These are phyloP conservation scores for Pilophorus perplexus DNA, from an alignment of 2,888 invertebrate species.

Conservation along the genomic window DNA sequence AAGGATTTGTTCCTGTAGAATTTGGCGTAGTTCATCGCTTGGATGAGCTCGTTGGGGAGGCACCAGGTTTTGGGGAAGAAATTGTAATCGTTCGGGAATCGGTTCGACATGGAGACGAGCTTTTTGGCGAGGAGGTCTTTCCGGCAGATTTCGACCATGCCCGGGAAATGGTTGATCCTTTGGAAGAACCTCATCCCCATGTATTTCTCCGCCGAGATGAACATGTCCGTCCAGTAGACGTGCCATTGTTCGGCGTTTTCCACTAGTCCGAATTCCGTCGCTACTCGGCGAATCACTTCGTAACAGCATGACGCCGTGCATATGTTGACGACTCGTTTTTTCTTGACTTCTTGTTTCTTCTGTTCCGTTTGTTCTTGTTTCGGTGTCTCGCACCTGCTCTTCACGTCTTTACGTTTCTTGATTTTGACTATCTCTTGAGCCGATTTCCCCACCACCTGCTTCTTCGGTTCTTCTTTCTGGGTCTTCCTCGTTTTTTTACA, in stretches of 20 bases:
- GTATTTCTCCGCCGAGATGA: slow-evolving; percentile 79
- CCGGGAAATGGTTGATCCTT: slow-evolving; percentile 90
- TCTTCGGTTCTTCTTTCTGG: too few relatives aligned
- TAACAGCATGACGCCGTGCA: slow-evolving; percentile 70
- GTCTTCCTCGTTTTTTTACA: too few relatives aligned
- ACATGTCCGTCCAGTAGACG: slow-evolving; percentile 86
- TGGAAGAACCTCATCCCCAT: slow-evolving; percentile 90
- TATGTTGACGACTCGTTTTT: slow-evolving; percentile 8
- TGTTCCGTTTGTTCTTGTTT: too few relatives aligned
- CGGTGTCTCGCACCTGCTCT: too few relatives aligned
- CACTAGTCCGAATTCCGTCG: slow-evolving; percentile 68
- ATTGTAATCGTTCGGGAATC: slow-evolving; percentile 85
- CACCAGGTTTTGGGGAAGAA: slow-evolving; percentile 94
- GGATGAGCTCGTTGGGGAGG: slow-evolving; percentile 59
- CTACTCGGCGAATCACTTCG: slow-evolving; percentile 69
- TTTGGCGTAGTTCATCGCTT: slow-evolving; percentile 61
- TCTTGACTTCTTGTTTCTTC: too few relatives aligned
- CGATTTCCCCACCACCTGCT: too few relatives aligned
- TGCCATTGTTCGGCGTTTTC: slow-evolving; percentile 79
- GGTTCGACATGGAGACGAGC: slow-evolving; percentile 81
- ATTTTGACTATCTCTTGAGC: not conserved
- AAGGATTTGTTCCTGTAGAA: slow-evolving; percentile 69
- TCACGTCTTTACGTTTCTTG: not conserved
- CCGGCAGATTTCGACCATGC: slow-evolving; percentile 83
- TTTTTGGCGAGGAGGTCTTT: slow-evolving; percentile 87